phyloP scores from a whole-genome alignment of 2,113 vertebrate genomes.

The Piprites chloris region DNA sequence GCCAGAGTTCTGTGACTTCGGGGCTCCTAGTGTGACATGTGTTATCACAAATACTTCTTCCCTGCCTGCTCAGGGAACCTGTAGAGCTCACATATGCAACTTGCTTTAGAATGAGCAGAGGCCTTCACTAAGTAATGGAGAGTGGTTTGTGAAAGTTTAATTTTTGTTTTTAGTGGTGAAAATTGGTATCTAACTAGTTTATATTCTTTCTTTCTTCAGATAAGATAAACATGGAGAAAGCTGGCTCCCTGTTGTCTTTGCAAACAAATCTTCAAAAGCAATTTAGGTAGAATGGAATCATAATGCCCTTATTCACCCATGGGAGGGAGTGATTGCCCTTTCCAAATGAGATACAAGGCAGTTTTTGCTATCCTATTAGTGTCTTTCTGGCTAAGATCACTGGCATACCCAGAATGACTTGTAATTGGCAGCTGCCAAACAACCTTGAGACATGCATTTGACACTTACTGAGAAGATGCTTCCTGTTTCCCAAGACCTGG shows the following conservation, averaged over 20 bases:
- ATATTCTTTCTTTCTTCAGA: background rate
- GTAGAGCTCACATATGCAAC: background rate
- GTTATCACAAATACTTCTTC: background rate
- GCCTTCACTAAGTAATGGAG: background rate
- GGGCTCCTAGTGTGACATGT: background rate
- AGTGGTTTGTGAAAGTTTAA: background rate
- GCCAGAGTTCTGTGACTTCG: background rate
- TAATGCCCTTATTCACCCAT: background rate
- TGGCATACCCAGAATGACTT: background rate
- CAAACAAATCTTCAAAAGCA: background rate
- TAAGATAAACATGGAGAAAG: background rate
- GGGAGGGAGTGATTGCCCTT: background rate
- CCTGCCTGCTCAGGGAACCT: background rate
- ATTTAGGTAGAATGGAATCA: background rate
- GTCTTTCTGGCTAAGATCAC: background rate
- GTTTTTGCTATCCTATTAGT: background rate
- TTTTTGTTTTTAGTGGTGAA: background rate
- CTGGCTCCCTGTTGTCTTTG: background rate
- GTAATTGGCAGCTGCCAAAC: background rate
- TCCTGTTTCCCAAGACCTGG: background rate
- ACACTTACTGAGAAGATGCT: background rate
- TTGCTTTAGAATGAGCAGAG: background rate
- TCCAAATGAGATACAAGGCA: background rate
- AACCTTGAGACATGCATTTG: background rate
- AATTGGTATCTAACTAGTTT: background rate